Base-by-base conservation (phyloP, 2,113 vertebrate species). In the Saccopteryx bilineata region DNA sequence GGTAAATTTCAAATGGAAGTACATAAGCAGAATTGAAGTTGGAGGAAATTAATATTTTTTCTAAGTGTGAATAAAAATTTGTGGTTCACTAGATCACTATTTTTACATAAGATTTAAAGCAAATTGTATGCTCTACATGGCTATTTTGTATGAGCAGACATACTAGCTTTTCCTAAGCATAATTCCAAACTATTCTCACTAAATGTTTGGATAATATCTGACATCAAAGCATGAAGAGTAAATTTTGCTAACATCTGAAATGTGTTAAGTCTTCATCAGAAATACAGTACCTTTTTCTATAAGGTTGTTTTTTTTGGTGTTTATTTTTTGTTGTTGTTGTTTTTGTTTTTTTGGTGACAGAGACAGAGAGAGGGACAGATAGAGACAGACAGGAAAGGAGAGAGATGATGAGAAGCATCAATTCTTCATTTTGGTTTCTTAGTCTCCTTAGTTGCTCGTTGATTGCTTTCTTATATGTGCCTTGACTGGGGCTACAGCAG, bases 1-100 rank as follows among this genome's bases (percentile, higher is more conserved):
- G 23, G 14, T 48, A 74, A 88, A 75, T 81, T 93, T 78, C 19
- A 26, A 85, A 39, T 68, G 31, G 75, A 95, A 81, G 39, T 74
- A 21, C 13, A 60, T n/a, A 85, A 2, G 1, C 26, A 71, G 2
- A 82, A 76, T 26, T 81, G 39, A 60, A 90, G 7, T 69, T 94
- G 39, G 2, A 11, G 54, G 78, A 9, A 88, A 78, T n/a, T 78
- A 18, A 39, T 9, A 48, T 79, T 50, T 52, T 88, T 66, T 66
- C 33, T 56, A 17, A 63, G 84, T 71, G 1, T 63, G 82, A 61
- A 54, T 56, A 78, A 56, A 17, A 52, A 48, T 33, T 84, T 76
- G 78, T 28, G 48, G 2, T 76, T 95, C 1, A 46, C 4, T 15
- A 76, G 4, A 71, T 23, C 15, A 68, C 24, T 72, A n/a, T 60